Percentiles rank a stretch among this genome's conserved stretches.
phyloP scores from a whole-genome alignment of 37 sponge, comb jelly and placozoan species.

The Crambe crambe region DNA sequence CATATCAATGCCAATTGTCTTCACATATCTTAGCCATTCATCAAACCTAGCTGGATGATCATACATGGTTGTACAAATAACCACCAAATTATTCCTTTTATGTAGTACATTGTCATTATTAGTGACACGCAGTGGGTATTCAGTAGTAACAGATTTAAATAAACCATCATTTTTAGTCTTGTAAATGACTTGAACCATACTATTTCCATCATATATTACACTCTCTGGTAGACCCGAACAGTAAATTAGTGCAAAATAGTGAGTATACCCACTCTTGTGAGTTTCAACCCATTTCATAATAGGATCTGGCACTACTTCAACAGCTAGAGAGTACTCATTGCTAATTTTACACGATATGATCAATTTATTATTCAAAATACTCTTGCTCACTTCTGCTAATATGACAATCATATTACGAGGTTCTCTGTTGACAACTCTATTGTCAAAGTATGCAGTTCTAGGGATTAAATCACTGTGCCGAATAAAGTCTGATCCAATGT shows the following conservation, averaged over 20 bases:
- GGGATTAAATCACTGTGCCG: background rate
- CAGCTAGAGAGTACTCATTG: background rate
- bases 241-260: background rate
- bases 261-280: background rate
- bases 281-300: background rate
- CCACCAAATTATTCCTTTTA: background rate
- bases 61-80: slow-evolving; percentile 3
- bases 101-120: background rate
- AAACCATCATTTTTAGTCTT: background rate
- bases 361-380: background rate
- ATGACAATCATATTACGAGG: background rate
- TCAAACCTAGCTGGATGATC: background rate
- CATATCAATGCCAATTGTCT: background rate
- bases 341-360: background rate
- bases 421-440: background rate
- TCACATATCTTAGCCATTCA: background rate
- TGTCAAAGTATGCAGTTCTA: background rate
- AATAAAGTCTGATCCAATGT: background rate
- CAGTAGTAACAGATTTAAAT: background rate
- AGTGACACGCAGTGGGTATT: background rate
- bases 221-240: background rate
- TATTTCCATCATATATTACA: background rate
- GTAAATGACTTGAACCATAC: background rate
- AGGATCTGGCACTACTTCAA: background rate
- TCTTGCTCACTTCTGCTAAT: background rate